phyloP scores from a whole-genome alignment of 2,797 vertebrate species.

The Hozukius guyotensis region DNA sequence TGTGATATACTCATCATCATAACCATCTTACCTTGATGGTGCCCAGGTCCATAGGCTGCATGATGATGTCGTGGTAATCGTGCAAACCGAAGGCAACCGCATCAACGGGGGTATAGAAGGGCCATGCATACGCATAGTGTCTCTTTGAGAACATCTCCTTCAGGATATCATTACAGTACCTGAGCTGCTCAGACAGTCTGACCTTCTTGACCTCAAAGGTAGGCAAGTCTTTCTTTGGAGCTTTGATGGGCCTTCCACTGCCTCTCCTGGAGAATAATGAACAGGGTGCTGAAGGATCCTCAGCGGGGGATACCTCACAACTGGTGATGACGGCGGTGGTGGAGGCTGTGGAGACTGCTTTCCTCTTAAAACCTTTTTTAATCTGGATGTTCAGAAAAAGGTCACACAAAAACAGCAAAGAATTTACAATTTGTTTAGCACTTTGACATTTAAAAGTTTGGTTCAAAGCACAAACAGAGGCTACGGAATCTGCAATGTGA shows the following conservation, averaged over 20 bases:
- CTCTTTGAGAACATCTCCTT: constrained; percentile 92
- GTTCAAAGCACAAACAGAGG: neutral
- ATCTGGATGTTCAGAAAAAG: constrained; percentile 67
- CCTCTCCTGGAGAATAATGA: constrained; percentile 70
- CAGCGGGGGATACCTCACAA: constrained; percentile 58
- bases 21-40: constrained; percentile 86
- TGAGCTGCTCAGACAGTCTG: constrained; percentile 82
- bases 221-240: constrained; percentile 80
- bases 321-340: constrained; percentile 66
- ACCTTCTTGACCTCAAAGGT: constrained; percentile 67
- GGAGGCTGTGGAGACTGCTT: constrained; percentile 85
- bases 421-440: neutral
- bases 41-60: constrained; percentile 89
- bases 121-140: constrained; percentile 89
- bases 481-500: too few species aligned
- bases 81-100: constrained; percentile 77
- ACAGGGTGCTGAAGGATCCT: constrained; percentile 60
- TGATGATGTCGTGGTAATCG: constrained; percentile 85
- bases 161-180: constrained; percentile 86
- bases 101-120: constrained; percentile 89
- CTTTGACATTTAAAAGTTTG: neutral
- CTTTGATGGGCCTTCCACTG: constrained; percentile 77
- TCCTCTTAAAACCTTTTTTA: constrained; percentile 89
- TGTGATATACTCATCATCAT: neutral
- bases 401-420: neutral